phyloP scores from a whole-genome alignment of 2,888 invertebrate genomes.

The Hoplodrina blanda region DNA sequence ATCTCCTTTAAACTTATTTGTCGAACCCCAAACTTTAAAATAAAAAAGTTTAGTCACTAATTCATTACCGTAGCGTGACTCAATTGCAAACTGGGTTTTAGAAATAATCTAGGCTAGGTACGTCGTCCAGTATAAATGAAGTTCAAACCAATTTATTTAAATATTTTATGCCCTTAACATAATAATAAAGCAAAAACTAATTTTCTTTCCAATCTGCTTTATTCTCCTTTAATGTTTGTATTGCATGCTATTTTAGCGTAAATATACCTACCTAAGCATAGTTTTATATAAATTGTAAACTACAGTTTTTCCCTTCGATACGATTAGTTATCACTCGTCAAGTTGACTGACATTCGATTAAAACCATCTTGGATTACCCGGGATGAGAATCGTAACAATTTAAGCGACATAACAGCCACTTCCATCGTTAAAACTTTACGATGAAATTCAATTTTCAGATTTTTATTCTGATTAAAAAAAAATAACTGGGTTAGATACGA shows the following conservation, averaged over 20 bases:
- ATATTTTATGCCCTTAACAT: background rate
- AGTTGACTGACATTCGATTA: constrained; percentile 40
- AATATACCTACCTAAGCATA: constrained; percentile 12
- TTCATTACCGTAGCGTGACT: background rate
- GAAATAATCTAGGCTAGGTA: background rate
- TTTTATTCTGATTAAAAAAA: constrained; percentile 21
- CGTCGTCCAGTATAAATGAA: background rate
- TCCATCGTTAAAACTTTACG: constrained; percentile 48
- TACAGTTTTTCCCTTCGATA: constrained; percentile 7
- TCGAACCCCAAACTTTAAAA: no score
- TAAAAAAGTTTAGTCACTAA: no score
- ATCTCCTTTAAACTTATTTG: no score
- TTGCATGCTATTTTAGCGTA: constrained; percentile 53
- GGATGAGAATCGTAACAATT: constrained; percentile 27
- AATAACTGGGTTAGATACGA: constrained; percentile 20
- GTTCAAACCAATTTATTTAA: background rate
- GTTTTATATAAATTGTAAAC: constrained; percentile 34
- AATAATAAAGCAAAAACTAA: constrained; percentile 29
- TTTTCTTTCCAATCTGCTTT: constrained; percentile 42
- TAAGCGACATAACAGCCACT: constrained; percentile 41
- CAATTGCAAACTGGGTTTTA: background rate
- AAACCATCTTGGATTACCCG: constrained; percentile 25
- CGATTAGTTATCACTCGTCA: constrained; percentile 25
- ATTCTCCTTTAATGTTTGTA: constrained; percentile 44
- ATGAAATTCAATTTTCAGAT: constrained; percentile 40